Conservation (phyloP, 2,888 invertebrate genomes). For the Galerucella pusilla region DNA sequence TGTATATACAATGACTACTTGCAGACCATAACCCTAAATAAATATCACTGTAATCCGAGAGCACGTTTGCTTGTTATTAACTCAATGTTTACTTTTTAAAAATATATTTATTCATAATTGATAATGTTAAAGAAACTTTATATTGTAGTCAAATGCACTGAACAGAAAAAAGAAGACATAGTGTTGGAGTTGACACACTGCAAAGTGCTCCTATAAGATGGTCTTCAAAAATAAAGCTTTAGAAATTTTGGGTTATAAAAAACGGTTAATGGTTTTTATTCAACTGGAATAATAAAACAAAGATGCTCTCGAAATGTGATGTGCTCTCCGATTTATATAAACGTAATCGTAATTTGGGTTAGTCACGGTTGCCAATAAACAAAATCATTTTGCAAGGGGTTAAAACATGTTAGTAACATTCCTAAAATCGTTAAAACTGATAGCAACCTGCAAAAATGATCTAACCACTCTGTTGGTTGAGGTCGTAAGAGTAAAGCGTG, state of each 20-base stretch:
- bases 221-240: too few species aligned
- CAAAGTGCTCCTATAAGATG: too few species aligned
- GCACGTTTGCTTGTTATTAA: too few species aligned
- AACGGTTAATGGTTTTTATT: too few species aligned
- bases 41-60: too few species aligned
- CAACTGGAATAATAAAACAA: background rate
- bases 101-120: too few species aligned
- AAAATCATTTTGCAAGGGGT: conserved; percentile 33
- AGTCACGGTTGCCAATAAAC: conserved; percentile 42
- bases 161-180: too few species aligned
- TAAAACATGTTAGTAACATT: conserved; percentile 44
- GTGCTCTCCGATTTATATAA: background rate
- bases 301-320: background rate
- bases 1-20: background rate
- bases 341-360: conserved; percentile 16
- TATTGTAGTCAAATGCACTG: too few species aligned
- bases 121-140: too few species aligned
- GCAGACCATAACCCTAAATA: background rate
- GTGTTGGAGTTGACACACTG: too few species aligned
- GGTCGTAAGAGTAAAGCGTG: conserved; percentile 73
- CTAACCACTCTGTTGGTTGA: conserved; percentile 71
- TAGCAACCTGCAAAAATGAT: conserved; percentile 70
- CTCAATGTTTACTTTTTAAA: too few species aligned
- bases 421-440: conserved; percentile 46
- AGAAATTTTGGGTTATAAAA: too few species aligned